Base-by-base conservation (phyloP, 2,113 vertebrate species). In the Brienomyrus brachyistius region DNA sequence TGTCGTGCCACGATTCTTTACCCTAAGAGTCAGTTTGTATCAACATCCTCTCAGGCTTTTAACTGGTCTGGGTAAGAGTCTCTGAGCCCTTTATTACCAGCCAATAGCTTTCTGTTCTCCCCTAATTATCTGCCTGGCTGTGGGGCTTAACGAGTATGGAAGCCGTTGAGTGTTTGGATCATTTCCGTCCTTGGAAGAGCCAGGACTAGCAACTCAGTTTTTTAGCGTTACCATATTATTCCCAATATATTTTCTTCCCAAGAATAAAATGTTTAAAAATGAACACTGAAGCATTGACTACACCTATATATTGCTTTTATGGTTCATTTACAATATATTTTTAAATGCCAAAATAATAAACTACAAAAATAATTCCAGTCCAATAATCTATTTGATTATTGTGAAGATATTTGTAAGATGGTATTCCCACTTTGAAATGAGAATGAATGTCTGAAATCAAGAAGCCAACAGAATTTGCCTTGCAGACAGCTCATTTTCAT, bases 121-220 rank as follows among this genome's bases (percentile, higher is more conserved):
- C 10, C 50, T 89, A 83, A 89, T 82, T 21, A 47, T 50, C 70
- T 40, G 88, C 62, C 88, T 89, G 88, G 50, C 82, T 84, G 62
- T 40, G 51, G 88, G 5, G 50, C 70, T 54, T 10, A 45, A 21
- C 11, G 31, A 54, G 11, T 21, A n/a, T 80, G 88, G 35, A 54
- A 52, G 50, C 70, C 5, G 31, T 23, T 1, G 48, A 54, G 51
- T 31, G 27, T 89, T 51, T 50, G 19, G 48, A 50, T 54, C 27
- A 23, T 54, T 83, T 83, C 50, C 48, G 48, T 56, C 35, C 27
- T 43, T 56, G 19, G 74, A 89, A 82, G 27, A 89, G 74, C 50
- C 74, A 54, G 50, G 8, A 11, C 27, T 43, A 52, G 27, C 31
- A 31, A 82, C 50, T 2, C 2, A 62, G 59, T 62, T 62, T n/a